These are phyloP conservation scores for Podocnemis expansa DNA, from an alignment of 2,113 vertebrate genomes.

Conservation along the genomic window DNA sequence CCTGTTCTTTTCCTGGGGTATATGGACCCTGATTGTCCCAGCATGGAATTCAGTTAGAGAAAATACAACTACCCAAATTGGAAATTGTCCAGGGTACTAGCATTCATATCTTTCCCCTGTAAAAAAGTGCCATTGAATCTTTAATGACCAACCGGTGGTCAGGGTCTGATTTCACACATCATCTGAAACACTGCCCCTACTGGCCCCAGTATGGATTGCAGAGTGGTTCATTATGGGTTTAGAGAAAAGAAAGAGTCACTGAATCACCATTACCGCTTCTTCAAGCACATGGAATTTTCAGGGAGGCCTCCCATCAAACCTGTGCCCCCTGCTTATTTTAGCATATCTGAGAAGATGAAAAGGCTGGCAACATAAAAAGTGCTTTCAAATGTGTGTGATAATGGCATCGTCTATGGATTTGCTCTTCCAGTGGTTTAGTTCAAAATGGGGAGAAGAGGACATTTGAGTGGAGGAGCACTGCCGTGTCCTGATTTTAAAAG, in stretches of 20 bases:
- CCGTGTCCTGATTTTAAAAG: background rate
- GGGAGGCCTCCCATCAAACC: background rate
- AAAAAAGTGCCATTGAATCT: background rate
- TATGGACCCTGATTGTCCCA: background rate
- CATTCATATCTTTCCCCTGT: background rate
- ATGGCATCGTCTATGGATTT: background rate
- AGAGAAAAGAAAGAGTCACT: background rate
- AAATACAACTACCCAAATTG: background rate
- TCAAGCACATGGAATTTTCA: background rate
- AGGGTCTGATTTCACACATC: background rate
- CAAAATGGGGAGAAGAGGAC: background rate
- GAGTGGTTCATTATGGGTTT: background rate
- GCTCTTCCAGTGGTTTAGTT: background rate
- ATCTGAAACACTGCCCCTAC: background rate
- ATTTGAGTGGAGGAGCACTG: background rate
- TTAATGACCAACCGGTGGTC: background rate
- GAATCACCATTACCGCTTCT: background rate
- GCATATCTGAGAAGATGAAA: background rate
- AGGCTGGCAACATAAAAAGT: background rate
- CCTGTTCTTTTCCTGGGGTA: background rate
- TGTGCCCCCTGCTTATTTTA: background rate
- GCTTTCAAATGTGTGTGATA: background rate
- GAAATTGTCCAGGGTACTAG: background rate
- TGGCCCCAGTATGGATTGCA: background rate
- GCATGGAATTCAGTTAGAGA: background rate